Evolutionary conservation across 2,888 invertebrate species (phyloP), one percentile per base, ranked within the genome.

Genomic region (Ariolimax columbianus): DNA sequence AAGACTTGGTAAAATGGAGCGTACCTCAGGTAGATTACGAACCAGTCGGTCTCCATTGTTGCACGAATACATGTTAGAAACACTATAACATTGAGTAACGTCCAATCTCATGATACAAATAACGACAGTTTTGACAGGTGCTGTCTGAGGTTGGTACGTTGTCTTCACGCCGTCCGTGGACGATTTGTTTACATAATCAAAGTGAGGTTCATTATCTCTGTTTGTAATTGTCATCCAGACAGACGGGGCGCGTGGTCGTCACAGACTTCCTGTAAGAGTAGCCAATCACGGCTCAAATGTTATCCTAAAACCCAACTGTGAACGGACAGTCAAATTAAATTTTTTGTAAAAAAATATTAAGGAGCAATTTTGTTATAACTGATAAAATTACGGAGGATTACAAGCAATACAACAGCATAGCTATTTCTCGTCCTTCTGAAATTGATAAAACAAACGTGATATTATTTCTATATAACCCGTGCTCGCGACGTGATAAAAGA

Each of bases 151-250:
- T 11, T 17, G 11, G 68, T 36, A 36, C 14, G 33, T 33, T 68
- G 3, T 14, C 1, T 17, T 4, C 33, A 11, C 68, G 11, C 17
- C 33, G 19, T 19, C 33, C n/a, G n/a, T 2, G 6, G 68, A 68
- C 23, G 68, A 14, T 30, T 68, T 68, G 68, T 68, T 68, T 68
- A 68, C 36, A 30, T 68, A 68, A 68, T 36, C 68, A 68, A 36
- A 68, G 33, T 19, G 68, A 68, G 68, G 30, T 33, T 68, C 68
- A 68, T 68, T 68, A 68, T 68, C 68, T 68, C 33, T 68, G 19
- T 68, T 68, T 68, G 68, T 33, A 14, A 4, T 68, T 33, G 68
- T 68, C 68, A 68, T 68, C 68, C 6, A 30, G 33, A 17, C 68
- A 2, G 30, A 14, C 36, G 4, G 68, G 33, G 68, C 7, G 30